A percentile compares a stretch with the other conserved stretches of the same genome.
These are phyloP conservation scores for Ibidorhyncha struthersii DNA, from an alignment of 2,113 vertebrate species.

Conservation along the genomic window DNA sequence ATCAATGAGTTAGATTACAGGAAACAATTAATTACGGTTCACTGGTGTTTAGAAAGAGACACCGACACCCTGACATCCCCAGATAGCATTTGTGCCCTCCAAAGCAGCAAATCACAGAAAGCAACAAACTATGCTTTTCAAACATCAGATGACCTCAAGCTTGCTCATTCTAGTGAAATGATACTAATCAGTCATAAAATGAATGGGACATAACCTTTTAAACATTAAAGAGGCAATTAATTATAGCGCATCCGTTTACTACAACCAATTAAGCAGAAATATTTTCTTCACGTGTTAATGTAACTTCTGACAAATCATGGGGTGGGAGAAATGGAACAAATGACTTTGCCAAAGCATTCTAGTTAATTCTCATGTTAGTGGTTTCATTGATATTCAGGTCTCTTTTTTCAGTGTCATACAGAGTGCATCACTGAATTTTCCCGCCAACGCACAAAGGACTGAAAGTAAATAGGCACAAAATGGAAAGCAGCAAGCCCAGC, in stretches of 20 bases:
- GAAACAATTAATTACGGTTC: conserved; percentile 48
- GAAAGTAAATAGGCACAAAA: accelerated
- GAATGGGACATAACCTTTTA: not conserved
- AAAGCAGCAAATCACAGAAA: conserved; percentile 30
- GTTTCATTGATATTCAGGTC: not conserved
- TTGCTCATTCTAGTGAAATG: not conserved
- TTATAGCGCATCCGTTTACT: not conserved
- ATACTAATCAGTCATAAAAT: conserved; percentile 32
- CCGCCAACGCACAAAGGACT: not conserved
- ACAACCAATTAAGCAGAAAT: conserved; percentile 28
- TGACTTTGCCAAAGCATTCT: not conserved
- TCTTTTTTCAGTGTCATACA: not conserved
- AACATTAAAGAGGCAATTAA: conserved; percentile 22
- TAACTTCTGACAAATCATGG: not conserved
- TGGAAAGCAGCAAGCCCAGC: not conserved
- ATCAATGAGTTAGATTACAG: conserved; percentile 32
- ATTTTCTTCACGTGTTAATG: not conserved
- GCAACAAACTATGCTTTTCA: not conserved
- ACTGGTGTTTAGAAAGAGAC: conserved; percentile 13
- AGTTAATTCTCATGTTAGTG: not conserved
- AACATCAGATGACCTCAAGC: not conserved
- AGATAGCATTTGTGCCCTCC: not conserved
- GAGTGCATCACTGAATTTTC: not conserved
- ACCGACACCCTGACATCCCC: not conserved
- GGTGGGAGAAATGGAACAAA: not conserved